Conservation (phyloP, 2,113 vertebrate genomes). For the Stegastes partitus region DNA sequence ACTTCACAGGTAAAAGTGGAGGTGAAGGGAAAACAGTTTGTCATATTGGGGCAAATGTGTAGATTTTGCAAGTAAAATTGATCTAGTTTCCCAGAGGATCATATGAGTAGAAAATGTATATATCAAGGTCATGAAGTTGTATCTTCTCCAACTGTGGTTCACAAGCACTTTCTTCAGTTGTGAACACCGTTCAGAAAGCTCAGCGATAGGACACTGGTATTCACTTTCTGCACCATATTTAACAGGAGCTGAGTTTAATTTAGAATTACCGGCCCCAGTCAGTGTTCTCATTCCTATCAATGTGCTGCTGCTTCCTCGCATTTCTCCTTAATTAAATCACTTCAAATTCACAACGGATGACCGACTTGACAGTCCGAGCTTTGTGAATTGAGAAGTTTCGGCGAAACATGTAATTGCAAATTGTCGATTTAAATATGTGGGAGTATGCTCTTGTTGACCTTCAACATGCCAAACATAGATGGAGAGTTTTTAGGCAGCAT, state of each 20-base stretch:
- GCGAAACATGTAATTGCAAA: background rate
- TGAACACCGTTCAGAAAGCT: no score
- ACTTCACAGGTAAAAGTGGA: no score
- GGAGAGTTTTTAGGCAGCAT: background rate
- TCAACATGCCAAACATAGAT: slow-evolving; percentile 12
- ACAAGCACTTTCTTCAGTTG: no score
- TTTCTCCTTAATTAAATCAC: slow-evolving; percentile 38
- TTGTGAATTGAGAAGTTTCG: slow-evolving; percentile 18
- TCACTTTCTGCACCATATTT: background rate
- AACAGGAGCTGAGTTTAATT: background rate
- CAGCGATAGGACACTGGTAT: background rate
- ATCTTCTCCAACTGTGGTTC: no score
- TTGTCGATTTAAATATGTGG: background rate
- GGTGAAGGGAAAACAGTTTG: no score
- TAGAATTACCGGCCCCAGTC: background rate
- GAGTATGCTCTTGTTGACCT: background rate
- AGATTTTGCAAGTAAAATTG: no score
- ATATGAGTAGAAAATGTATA: no score
- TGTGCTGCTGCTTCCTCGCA: background rate
- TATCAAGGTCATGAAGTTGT: no score
- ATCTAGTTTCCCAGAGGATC: no score
- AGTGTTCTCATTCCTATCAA: background rate
- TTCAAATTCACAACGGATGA: slow-evolving; percentile 3
- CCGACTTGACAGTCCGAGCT: background rate
- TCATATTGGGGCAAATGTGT: no score